Conservation (phyloP, 2,888 invertebrate genomes). For the Bhutanitis thaidina region DNA sequence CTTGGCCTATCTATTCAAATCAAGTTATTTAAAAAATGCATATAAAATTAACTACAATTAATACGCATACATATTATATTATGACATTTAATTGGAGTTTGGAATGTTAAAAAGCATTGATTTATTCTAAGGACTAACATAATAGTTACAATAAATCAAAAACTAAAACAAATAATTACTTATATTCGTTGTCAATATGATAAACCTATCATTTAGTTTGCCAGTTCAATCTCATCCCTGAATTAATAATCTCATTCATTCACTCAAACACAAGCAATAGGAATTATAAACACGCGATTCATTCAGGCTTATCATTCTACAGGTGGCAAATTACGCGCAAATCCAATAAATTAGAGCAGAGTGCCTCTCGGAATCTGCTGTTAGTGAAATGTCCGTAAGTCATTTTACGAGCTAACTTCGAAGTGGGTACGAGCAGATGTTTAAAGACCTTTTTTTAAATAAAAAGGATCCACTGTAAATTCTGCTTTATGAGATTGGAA, state of each 20-base stretch:
- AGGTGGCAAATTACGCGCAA: slow-evolving; percentile 67
- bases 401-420: slow-evolving; percentile 20
- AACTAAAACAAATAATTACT: too few relatives aligned
- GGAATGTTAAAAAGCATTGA: too few relatives aligned
- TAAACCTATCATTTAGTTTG: neutral
- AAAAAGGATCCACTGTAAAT: slow-evolving; percentile 19
- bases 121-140: too few relatives aligned
- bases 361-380: slow-evolving; percentile 49
- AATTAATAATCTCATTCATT: slow-evolving; percentile 7
- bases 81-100: too few relatives aligned
- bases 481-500: slow-evolving; percentile 7
- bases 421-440: slow-evolving; percentile 21
- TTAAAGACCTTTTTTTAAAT: slow-evolving; percentile 14
- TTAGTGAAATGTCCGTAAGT: slow-evolving; percentile 28
- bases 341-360: slow-evolving; percentile 61
- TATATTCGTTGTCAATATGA: too few relatives aligned
- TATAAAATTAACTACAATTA: too few relatives aligned
- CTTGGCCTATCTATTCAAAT: too few relatives aligned
- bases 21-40: too few relatives aligned
- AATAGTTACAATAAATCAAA: too few relatives aligned
- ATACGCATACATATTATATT: too few relatives aligned
- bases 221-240: neutral
- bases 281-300: slow-evolving; percentile 20
- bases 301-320: slow-evolving; percentile 53
- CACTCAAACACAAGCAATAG: slow-evolving; percentile 12